Evolutionary conservation across 2,888 invertebrate species (phyloP), one percentile per base, ranked within the genome.

Genomic region (Fabriciana adippe): DNA sequence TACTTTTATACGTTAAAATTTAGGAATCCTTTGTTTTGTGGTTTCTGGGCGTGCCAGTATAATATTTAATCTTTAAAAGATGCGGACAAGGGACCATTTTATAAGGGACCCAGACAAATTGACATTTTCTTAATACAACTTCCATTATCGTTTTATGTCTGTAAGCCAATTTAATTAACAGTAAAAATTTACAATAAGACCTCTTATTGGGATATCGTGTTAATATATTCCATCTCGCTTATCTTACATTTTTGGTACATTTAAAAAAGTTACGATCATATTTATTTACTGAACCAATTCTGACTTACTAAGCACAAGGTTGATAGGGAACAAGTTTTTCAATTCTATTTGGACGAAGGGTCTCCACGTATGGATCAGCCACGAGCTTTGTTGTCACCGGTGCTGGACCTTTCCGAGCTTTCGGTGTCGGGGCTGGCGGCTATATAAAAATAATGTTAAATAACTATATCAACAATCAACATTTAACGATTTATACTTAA

Each of bases 281-380:
- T 51, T 5, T 56, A 45, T 6, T 51, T 62, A 47, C n/a, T 54
- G 16, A 11, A 65, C 2, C 35, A 54, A 53, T 21, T 54, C 18
- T 56, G 18, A 86, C 92, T 87, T 74, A 92, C 92, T 91, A 92
- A 74, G 92, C 92, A 72, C 92, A 92, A 6, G 92, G 92, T 70
- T 85, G 86, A 71, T 92, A 92, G 0, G 92, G 89, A 45, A 92
- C 89, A 0, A 92, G 84, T 53, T 87, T 86, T 55, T 92, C 88
- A 62, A 92, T 89, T 67, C 74, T 82, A 76, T 92, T 92, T 1
- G 92, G 92, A 16, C 77, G 78, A 2, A 92, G 66, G 0, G 79
- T 51, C 68, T 81, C 80, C 8, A 92, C 86, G 67, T 83, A 82
- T 0, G 92, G 92, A 62, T 94, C 93, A 2, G 93, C 89, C 3